These are phyloP conservation scores for Smutsia gigantea DNA, from an alignment of 2,797 vertebrate genomes.

Conservation along the genomic window DNA sequence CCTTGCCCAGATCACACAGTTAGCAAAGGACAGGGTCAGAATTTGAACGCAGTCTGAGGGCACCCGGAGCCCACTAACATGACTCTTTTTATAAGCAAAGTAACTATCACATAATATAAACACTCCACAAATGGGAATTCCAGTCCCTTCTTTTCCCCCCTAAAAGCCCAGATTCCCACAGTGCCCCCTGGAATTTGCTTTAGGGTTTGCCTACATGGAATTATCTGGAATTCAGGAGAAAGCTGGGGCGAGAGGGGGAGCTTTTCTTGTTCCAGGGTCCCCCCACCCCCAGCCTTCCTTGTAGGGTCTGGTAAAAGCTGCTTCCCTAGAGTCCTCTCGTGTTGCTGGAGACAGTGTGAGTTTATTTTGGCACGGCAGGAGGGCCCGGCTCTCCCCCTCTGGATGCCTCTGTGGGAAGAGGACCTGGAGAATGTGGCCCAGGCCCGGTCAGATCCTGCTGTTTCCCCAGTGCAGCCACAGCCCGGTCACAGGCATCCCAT, in stretches of 20 bases:
- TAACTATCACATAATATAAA: background rate
- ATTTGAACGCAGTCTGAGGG: background rate
- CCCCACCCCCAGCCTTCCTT: constrained; percentile 35
- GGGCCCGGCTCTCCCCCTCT: background rate
- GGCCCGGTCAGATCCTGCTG: background rate
- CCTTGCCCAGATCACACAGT: background rate
- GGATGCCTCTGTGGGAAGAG: constrained; percentile 72
- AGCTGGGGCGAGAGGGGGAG: background rate
- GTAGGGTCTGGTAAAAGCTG: constrained; percentile 57
- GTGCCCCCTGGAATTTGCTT: background rate
- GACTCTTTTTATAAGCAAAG: background rate
- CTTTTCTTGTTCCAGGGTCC: background rate
- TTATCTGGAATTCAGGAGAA: constrained; percentile 45
- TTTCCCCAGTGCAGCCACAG: background rate
- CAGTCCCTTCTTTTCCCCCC: background rate
- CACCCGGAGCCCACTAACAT: background rate
- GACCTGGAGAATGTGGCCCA: background rate
- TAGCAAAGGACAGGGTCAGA: background rate
- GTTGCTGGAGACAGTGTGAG: constrained; percentile 67
- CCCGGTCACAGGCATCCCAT: background rate
- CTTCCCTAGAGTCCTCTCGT: constrained; percentile 50
- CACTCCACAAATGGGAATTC: background rate
- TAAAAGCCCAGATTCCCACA: background rate
- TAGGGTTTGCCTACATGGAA: background rate
- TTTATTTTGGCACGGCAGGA: constrained; percentile 73